Conservation (phyloP, 2,888 invertebrate genomes). For the Endomychus coccineus region DNA sequence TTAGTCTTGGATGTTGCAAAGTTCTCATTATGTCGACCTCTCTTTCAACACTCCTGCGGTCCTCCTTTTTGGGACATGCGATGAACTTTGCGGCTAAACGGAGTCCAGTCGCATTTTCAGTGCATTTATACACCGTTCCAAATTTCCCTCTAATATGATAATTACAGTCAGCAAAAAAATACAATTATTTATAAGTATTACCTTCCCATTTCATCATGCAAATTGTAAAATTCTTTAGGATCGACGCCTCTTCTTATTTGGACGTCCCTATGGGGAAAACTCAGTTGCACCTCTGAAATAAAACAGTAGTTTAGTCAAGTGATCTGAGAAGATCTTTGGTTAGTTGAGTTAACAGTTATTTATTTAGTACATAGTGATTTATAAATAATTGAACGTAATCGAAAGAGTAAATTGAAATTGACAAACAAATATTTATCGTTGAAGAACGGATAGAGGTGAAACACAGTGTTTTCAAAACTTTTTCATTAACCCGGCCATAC, state of each 20-base stretch:
- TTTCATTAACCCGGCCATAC: no score
- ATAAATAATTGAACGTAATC: no score
- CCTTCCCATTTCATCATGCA: slow-evolving; percentile 90
- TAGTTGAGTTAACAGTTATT: no score
- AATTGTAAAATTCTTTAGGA: slow-evolving; percentile 79
- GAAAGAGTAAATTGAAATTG: no score
- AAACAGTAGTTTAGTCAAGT: no score
- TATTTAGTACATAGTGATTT: no score
- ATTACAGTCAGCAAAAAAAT: not conserved
- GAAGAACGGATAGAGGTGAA: no score
- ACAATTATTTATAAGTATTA: slow-evolving; percentile 41
- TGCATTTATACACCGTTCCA: slow-evolving; percentile 90
- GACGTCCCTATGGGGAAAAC: slow-evolving; percentile 84
- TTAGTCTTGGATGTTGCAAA: slow-evolving; percentile 88
- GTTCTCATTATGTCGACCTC: slow-evolving; percentile 96
- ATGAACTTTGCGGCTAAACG: slow-evolving; percentile 91
- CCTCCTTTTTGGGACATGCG: slow-evolving; percentile 75
- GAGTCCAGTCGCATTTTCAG: slow-evolving; percentile 72
- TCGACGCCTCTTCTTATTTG: slow-evolving; percentile 74
- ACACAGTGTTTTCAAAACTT: no score
- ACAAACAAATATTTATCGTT: no score
- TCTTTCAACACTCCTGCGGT: slow-evolving; percentile 83
- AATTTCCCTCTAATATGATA: slow-evolving; percentile 79
- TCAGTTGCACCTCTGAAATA: slow-evolving; percentile 75
- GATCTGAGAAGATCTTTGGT: no score